Evolutionary conservation across 1,140 invertebrate species (phyloP).

Genomic region (Drosophila prosaltans): DNA sequence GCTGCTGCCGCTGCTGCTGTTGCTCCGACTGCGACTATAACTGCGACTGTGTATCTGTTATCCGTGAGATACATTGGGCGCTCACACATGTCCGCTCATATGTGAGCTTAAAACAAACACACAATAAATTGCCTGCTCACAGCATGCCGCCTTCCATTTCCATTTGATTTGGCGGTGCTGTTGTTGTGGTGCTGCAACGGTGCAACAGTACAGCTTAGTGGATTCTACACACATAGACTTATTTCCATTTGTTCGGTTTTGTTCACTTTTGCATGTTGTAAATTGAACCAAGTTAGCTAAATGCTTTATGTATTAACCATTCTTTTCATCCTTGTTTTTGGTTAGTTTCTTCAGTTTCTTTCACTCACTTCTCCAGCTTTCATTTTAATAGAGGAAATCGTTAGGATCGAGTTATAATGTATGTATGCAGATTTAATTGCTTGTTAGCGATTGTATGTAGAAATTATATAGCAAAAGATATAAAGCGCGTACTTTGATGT

Average conservation of each 20-base stretch:
- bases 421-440: slow-evolving; percentile 53
- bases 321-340: neutral
- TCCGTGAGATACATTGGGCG: slow-evolving; percentile 53
- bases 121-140: slow-evolving; percentile 79
- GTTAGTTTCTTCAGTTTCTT: slow-evolving; percentile 26
- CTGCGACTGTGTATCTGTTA: slow-evolving; percentile 19
- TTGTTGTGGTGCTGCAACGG: slow-evolving; percentile 29
- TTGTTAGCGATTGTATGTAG: slow-evolving; percentile 49
- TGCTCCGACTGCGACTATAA: no score
- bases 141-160: slow-evolving; percentile 56
- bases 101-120: slow-evolving; percentile 78
- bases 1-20: no score
- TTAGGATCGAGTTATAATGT: slow-evolving; percentile 64
- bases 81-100: slow-evolving; percentile 46
- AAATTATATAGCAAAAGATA: slow-evolving; percentile 37
- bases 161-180: slow-evolving; percentile 24
- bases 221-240: slow-evolving; percentile 25
- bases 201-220: slow-evolving; percentile 12
- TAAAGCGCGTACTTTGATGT: slow-evolving; percentile 15
- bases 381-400: slow-evolving; percentile 66
- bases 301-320: slow-evolving; percentile 23
- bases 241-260: slow-evolving; percentile 68
- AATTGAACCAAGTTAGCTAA: slow-evolving; percentile 69
- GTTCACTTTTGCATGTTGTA: slow-evolving; percentile 71
- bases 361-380: slow-evolving; percentile 32